Evolutionary conservation across 2,888 invertebrate species (phyloP).

Genomic region (Oligia fasciuncula): DNA sequence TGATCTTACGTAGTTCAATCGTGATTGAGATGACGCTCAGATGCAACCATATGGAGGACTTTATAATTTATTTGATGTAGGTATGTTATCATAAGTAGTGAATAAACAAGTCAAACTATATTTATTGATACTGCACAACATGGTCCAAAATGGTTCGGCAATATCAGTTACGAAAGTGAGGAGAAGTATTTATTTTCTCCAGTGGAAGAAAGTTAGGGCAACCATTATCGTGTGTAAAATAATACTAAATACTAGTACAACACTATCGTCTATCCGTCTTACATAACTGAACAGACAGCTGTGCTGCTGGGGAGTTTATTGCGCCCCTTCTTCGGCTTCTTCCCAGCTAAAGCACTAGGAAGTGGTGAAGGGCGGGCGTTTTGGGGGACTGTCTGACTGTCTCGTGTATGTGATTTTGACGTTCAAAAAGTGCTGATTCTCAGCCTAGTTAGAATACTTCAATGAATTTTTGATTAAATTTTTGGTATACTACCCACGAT

Average conservation of each 20-base stretch:
- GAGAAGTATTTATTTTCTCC: not conserved
- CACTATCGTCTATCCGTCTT: no score
- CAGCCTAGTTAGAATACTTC: not conserved
- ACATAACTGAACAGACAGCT: not conserved
- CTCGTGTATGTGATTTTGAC: no score
- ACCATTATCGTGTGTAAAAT: no score
- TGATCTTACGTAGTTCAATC: conserved; percentile 21
- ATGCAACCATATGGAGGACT: conserved; percentile 8
- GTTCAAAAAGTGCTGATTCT: not conserved
- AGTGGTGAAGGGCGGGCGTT: not conserved
- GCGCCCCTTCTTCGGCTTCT: no score
- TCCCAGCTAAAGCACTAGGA: no score
- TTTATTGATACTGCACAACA: not conserved
- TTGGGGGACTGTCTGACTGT: no score
- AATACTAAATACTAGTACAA: no score
- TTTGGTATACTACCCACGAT: not conserved
- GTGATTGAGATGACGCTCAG: conserved; percentile 8
- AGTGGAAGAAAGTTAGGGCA: not conserved
- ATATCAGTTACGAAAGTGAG: not conserved
- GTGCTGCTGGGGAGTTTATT: not conserved
- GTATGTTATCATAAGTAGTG: not conserved
- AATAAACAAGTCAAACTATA: not conserved
- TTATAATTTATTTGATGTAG: not conserved
- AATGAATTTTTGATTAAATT: not conserved
- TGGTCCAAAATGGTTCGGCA: not conserved